Evolutionary conservation across 1,140 invertebrate species (phyloP).

Genomic region (Tetranychus urticae): DNA sequence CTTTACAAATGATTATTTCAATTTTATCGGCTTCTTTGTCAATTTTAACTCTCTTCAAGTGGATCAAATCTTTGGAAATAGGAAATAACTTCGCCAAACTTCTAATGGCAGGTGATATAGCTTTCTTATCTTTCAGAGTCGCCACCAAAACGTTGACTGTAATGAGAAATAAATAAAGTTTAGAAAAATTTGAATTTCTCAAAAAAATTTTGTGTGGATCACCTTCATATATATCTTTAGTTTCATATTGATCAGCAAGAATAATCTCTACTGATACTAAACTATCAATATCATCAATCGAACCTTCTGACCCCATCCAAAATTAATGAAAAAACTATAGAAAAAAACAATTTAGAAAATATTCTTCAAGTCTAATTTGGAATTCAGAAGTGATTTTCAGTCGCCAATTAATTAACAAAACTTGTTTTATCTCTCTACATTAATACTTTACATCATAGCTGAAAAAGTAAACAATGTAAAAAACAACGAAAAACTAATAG

Average conservation of each 20-base stretch:
- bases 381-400: no score
- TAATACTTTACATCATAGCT: no score
- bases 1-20: not conserved
- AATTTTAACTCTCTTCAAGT: constrained; percentile 7
- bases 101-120: constrained; percentile 3
- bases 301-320: no score
- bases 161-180: not conserved
- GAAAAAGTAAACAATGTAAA: no score
- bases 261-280: not conserved
- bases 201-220: not conserved
- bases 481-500: no score
- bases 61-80: not conserved
- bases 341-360: no score
- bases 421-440: no score
- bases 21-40: not conserved
- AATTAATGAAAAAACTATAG: no score
- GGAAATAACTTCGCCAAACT: not conserved
- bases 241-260: not conserved
- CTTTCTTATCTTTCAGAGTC: constrained; percentile 5
- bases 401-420: no score
- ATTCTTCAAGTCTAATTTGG: no score
- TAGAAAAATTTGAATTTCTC: not conserved
- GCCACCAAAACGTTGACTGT: not conserved
- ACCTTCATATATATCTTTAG: not conserved
- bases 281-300: no score